Base-by-base conservation (phyloP, 2,113 vertebrate species). In the Syngnathoides biaculeatus region DNA sequence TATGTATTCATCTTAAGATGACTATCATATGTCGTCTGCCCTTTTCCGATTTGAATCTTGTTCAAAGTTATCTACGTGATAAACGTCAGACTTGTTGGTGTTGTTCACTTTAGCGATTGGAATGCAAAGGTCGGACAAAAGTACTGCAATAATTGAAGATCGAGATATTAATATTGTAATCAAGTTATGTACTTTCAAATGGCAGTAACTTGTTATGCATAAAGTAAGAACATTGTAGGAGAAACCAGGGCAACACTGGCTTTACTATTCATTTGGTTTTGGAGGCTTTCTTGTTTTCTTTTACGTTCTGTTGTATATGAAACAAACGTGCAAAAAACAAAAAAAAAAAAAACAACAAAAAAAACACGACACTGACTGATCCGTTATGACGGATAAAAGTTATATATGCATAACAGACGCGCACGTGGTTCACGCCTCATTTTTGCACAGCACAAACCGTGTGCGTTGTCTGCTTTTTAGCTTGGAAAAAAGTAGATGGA, bases 371-470 rank as follows among this genome's bases (percentile, higher is more conserved):
- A 74, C 53, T 74, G 69, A 77, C 70, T 22, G 12, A 61, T 57
- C 30, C 69, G 13, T 4, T 20, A 15, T 67, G 47, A 64, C 43
- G 55, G 56, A 79, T 59, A 53, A 71, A 75, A 73, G 76, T n/a
- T n/a, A n/a, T n/a, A n/a, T 64, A 69, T 58, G 43, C 52, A 61
- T 39, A 68, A 62, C 42, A 74, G 70, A 70, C 69, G 35, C 20
- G 53, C 73, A 60, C 70, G 56, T 69, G 52, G 35, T 64, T 45
- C 8, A 43, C 74, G 77, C 61, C 58, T 82, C 73, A 77, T 60
- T 66, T 79, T 82, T 83, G 42, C 58, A 65, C 68, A 73, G 73
- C 64, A 22, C 70, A 64, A 64, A 72, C 53, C 47, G 22, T 52
- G 58, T 63, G 57, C 14, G 60, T 26, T n/a, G 24, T 14, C 52